phyloP scores from a whole-genome alignment of 2,113 vertebrate genomes.

The Dolichallabes microphthalmus region DNA sequence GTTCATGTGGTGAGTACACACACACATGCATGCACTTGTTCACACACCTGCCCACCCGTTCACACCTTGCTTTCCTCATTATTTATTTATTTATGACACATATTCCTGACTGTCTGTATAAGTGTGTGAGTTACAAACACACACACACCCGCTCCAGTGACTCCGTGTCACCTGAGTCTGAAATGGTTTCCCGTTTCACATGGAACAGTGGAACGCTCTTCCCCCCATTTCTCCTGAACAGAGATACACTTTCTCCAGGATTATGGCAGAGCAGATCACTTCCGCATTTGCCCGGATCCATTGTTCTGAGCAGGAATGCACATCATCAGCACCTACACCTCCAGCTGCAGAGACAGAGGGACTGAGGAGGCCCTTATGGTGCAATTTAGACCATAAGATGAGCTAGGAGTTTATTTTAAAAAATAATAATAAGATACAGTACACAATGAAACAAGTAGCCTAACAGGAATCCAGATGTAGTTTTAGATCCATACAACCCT shows the following conservation, averaged over 20 bases:
- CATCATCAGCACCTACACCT: slow-evolving; percentile 48
- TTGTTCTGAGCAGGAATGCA: slow-evolving; percentile 70
- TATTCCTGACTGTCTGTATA: not conserved
- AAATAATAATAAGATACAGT: not conserved
- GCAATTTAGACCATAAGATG: not conserved
- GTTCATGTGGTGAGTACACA: slow-evolving; percentile 90
- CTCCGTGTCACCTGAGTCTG: slow-evolving; percentile 61
- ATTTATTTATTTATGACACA: not conserved
- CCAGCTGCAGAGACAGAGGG: not conserved
- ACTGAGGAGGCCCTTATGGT: not conserved
- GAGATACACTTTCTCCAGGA: slow-evolving; percentile 65
- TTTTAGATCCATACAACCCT: not conserved
- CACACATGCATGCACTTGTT: not conserved
- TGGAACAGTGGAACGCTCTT: slow-evolving; percentile 66
- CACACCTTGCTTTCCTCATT: not conserved
- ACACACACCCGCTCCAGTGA: slow-evolving; percentile 11
- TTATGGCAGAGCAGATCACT: slow-evolving; percentile 69
- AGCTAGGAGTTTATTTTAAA: not conserved
- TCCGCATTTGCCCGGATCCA: slow-evolving; percentile 66
- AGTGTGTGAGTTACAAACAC: slow-evolving; percentile 4
- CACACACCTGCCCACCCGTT: slow-evolving; percentile 11
- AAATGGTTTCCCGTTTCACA: slow-evolving; percentile 65
- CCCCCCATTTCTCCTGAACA: slow-evolving; percentile 63
- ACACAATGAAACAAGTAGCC: not conserved
- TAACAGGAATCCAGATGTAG: not conserved